Conservation (phyloP, 2,888 invertebrate genomes). For the Drosophila stalkeri region DNA sequence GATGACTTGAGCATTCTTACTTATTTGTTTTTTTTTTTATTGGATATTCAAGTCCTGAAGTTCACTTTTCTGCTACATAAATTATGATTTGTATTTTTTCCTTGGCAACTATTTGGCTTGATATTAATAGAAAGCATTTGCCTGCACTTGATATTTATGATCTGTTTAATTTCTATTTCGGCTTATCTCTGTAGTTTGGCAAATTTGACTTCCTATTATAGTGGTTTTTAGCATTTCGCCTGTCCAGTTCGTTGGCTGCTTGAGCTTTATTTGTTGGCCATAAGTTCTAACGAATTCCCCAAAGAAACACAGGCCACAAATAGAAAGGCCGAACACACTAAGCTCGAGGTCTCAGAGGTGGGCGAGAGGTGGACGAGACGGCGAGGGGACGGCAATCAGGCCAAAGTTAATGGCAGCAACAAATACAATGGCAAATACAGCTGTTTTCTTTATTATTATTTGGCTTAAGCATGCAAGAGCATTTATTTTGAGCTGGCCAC, state of each 20-base stretch:
- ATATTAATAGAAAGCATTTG: neutral
- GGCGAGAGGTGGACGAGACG: neutral
- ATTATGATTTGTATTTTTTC: neutral
- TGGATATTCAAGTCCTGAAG: neutral
- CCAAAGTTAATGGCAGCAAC: constrained; percentile 35
- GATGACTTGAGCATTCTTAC: too few species aligned
- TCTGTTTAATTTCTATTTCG: constrained; percentile 5
- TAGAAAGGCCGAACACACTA: constrained; percentile 6
- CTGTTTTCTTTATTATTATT: constrained; percentile 67
- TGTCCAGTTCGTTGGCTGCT: constrained; percentile 13
- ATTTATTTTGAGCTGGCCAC: constrained; percentile 62
- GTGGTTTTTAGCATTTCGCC: constrained; percentile 10
- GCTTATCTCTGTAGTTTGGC: constrained; percentile 21
- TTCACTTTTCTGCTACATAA: neutral
- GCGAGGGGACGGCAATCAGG: constrained; percentile 7
- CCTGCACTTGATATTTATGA: neutral
- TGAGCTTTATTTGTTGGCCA: constrained; percentile 30
- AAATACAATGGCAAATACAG: constrained; percentile 38
- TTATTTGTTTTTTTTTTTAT: too few species aligned
- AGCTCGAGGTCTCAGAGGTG: neutral
- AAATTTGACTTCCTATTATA: constrained; percentile 25
- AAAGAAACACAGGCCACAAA: constrained; percentile 26
- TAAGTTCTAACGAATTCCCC: constrained; percentile 39
- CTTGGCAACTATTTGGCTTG: neutral
- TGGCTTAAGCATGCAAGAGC: constrained; percentile 70